These are phyloP conservation scores for Odontocolon sp. DNA, from an alignment of 2,888 invertebrate species.

Conservation along the genomic window DNA sequence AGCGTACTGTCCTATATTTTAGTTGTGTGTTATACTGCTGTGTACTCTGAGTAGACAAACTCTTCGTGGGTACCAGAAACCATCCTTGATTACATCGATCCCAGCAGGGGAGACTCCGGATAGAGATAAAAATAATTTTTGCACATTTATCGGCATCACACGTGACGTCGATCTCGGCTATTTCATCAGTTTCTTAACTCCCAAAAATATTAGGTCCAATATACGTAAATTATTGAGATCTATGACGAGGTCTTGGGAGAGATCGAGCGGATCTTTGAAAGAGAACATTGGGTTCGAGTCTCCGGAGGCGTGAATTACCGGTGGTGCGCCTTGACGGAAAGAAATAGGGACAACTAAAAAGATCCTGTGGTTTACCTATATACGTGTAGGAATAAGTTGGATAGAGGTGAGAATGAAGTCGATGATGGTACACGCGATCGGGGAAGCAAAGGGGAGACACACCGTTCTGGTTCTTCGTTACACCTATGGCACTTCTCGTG, in stretches of 20 bases:
- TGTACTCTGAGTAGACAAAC: neutral
- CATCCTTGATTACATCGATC: conserved; percentile 35
- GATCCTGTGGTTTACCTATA: neutral
- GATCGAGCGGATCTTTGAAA: neutral
- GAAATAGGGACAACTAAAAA: conserved; percentile 2
- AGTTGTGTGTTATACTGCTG: conserved; percentile 5
- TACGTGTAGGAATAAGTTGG: conserved; percentile 50
- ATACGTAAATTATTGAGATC: neutral
- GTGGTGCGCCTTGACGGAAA: neutral
- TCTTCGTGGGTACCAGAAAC: conserved; percentile 42
- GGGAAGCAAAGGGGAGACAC: neutral
- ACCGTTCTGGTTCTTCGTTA: conserved; percentile 33
- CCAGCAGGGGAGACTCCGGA: too few relatives aligned
- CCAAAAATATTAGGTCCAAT: neutral
- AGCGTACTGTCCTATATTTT: too few relatives aligned
- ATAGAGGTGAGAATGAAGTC: conserved; percentile 18
- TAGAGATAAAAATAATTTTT: too few relatives aligned
- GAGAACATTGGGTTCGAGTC: neutral
- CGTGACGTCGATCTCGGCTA: too few relatives aligned
- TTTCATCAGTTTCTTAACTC: neutral
- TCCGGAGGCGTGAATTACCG: conserved; percentile 16
- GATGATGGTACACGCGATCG: conserved; percentile 10
- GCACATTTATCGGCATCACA: too few relatives aligned
- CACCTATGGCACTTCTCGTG: conserved; percentile 46
- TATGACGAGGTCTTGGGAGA: neutral